Base-by-base conservation (phyloP, 2,113 vertebrate genomes). In the Mustela lutreola region DNA sequence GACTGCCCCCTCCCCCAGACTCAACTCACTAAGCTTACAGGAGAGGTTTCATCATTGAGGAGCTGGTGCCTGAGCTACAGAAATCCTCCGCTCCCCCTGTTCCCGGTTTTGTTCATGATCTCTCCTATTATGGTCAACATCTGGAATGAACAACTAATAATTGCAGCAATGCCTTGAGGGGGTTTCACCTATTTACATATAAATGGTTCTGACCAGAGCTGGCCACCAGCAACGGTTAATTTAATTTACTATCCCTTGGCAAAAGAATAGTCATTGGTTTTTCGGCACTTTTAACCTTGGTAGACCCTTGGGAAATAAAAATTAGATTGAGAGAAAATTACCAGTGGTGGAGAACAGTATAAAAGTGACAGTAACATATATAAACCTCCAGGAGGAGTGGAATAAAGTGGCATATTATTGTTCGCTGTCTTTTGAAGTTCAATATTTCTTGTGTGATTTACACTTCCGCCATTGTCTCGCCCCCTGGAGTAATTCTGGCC, bases 261-360 rank as follows among this genome's bases (percentile, higher is more conserved):
- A 98, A 98, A 98, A 98, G 94, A 99, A 98, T 94, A 98, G 98
- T 98, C 98, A 98, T 98, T 98, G 98, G 98, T 98, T 99, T 98
- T 98, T 98, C 95, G 98, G 97, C 97, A 99, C 98, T 99, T 99
- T 99, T 98, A 99, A 99, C 99, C 99, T 99, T 98, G 98, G 98
- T 91, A 97, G 99, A 98, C 99, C 98, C 98, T 98, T 99, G 99
- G 99, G 99, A 99, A 99, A 99, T 99, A 99, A 98, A 99, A 99
- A 99, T 99, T 99, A 99, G 98, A 99, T 99, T 98, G 98, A 98
- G 98, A 98, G 98, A 99, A 99, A 99, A 99, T 99, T 98, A 99
- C 99, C 98, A 97, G 97, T 97, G 97, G 98, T 98, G 75, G 98
- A 96, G 97, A 99, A 99, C 98, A 98, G 98, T 98, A 98, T 99